These are phyloP conservation scores for Porites lobata DNA, from an alignment of 92 coral and sea anemone species.

Conservation along the genomic window DNA sequence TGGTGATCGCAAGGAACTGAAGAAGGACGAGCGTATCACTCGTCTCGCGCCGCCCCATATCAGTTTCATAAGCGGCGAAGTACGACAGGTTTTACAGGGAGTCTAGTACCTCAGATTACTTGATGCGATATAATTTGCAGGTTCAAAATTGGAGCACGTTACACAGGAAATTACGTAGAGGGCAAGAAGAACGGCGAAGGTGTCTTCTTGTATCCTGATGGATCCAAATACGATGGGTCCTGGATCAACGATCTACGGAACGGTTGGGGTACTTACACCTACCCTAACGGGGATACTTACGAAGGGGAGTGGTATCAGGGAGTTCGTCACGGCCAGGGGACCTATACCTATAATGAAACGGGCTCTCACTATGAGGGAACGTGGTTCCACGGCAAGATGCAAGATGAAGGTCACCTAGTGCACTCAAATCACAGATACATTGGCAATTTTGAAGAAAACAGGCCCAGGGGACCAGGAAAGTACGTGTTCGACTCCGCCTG, in stretches of 20 bases:
- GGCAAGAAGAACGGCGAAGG: constrained; percentile 91
- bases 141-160: constrained; percentile 91
- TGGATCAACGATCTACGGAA: constrained; percentile 87
- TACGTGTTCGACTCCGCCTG: constrained; percentile 82
- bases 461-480: constrained; percentile 79
- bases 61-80: too few relatives aligned
- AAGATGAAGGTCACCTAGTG: constrained; percentile 77
- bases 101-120: neutral
- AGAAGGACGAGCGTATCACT: too few relatives aligned
- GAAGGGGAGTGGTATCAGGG: constrained; percentile 90
- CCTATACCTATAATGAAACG: constrained; percentile 81
- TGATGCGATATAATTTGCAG: constrained; percentile 33
- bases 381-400: constrained; percentile 89
- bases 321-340: constrained; percentile 86
- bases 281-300: constrained; percentile 82
- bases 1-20: too few relatives aligned
- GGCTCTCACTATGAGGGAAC: constrained; percentile 87
- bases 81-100: too few relatives aligned
- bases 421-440: constrained; percentile 83
- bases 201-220: constrained; percentile 82
- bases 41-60: too few relatives aligned
- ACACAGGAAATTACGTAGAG: constrained; percentile 73
- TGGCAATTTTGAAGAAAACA: constrained; percentile 72
- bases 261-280: constrained; percentile 87
- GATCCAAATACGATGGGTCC: constrained; percentile 87